A percentile compares a stretch with the other conserved stretches of the same genome.
Evolutionary conservation across 2,113 vertebrate species (phyloP).

Genomic region (Himantopus leucocephalus): DNA sequence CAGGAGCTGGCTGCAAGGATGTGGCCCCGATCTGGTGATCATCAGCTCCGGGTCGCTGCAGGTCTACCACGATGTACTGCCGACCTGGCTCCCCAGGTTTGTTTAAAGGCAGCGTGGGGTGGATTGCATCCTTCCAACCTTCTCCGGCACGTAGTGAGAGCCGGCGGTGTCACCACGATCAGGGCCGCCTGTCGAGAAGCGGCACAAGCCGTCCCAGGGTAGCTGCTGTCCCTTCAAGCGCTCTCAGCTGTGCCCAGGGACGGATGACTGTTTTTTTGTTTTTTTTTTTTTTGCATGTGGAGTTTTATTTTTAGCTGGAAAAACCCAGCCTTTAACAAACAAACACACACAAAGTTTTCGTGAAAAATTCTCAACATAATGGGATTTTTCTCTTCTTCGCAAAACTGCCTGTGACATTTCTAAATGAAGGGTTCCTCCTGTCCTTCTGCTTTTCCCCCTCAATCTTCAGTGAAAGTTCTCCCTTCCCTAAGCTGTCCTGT

Average conservation of each 20-base stretch:
- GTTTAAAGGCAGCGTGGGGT: rapidly evolving
- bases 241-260: neutral
- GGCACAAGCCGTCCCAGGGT: neutral
- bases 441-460: neutral
- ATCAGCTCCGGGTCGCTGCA: neutral
- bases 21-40: rapidly evolving
- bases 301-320: constrained; percentile 35
- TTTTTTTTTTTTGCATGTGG: neutral
- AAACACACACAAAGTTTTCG: neutral
- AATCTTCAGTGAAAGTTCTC: neutral
- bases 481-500: neutral
- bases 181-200: neutral
- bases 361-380: constrained; percentile 1
- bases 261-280: neutral
- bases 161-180: rapidly evolving
- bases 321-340: constrained; percentile 6
- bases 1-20: neutral
- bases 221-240: neutral
- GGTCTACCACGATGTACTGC: rapidly evolving
- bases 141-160: rapidly evolving
- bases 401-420: neutral
- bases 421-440: constrained; percentile 2
- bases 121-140: neutral
- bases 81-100: rapidly evolving
- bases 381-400: neutral